These are phyloP conservation scores for Daphoenositta chrysoptera DNA, from an alignment of 2,113 vertebrate genomes.

Conservation along the genomic window DNA sequence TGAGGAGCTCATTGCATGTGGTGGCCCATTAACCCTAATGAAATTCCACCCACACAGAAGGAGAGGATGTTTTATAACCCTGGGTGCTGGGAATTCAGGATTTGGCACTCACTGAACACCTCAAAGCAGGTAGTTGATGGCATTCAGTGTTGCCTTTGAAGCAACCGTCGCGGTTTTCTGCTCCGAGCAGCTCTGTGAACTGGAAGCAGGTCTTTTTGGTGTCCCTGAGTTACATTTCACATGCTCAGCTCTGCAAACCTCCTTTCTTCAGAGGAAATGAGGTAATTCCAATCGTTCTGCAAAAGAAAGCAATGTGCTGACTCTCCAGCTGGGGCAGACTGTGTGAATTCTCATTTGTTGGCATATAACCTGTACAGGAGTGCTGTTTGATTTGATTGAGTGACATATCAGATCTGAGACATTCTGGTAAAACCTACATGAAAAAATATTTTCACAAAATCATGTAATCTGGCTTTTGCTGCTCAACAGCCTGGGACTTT, in stretches of 20 bases:
- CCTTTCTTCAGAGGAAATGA: slow-evolving; percentile 1
- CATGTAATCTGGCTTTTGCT: not conserved
- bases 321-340: not conserved
- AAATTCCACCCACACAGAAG: not conserved
- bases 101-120: not conserved
- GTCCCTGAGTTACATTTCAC: not conserved
- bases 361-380: not conserved
- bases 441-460: not conserved
- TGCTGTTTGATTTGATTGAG: not conserved
- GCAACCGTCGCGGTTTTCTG: fast-evolving
- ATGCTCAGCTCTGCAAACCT: not conserved
- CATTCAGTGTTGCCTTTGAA: not conserved
- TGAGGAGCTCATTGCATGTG: not conserved
- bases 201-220: not conserved
- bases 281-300: not conserved
- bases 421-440: not conserved
- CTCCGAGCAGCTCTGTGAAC: not conserved
- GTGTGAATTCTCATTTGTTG: not conserved
- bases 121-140: not conserved
- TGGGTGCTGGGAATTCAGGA: not conserved
- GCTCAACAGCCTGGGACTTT: not conserved
- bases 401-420: not conserved
- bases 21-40: not conserved
- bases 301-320: not conserved
- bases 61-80: not conserved